Conservation (phyloP, 2,888 invertebrate genomes). For the Cosmia pyralina region DNA sequence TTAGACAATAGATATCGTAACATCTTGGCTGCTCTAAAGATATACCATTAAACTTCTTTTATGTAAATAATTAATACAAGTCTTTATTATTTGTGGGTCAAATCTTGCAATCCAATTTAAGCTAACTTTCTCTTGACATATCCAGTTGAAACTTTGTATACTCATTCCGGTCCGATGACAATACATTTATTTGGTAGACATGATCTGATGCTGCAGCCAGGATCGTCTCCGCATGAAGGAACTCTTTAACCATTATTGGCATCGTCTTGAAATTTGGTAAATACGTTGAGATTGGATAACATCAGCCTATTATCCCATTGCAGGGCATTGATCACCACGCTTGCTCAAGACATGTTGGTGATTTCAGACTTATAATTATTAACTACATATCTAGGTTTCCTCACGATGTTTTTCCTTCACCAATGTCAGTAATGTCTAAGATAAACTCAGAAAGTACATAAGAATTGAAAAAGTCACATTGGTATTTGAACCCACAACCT, state of each 20-base stretch:
- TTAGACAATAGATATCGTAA: background rate
- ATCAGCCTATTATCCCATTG: too few relatives aligned
- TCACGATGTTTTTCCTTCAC: background rate
- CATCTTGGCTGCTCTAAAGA: conserved; percentile 14
- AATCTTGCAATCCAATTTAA: background rate
- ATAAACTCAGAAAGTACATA: background rate
- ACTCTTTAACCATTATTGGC: background rate
- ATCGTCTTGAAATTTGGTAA: background rate
- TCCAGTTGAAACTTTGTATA: background rate
- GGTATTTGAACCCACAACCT: background rate
- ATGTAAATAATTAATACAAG: background rate
- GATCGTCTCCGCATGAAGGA: background rate
- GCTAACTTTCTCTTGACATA: background rate
- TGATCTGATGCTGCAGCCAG: background rate
- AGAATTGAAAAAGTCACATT: background rate
- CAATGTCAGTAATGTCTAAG: background rate
- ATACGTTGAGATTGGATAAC: background rate
- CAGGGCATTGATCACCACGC: too few relatives aligned
- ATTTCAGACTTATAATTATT: background rate
- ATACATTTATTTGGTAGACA: background rate
- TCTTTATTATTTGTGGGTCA: background rate
- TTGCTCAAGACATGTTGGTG: background rate
- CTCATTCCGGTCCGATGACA: background rate
- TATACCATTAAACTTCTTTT: background rate
- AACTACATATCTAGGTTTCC: too few relatives aligned